These are phyloP conservation scores for Glyphotaelius pellucidus DNA, from an alignment of 2,888 invertebrate species.

Conservation along the genomic window DNA sequence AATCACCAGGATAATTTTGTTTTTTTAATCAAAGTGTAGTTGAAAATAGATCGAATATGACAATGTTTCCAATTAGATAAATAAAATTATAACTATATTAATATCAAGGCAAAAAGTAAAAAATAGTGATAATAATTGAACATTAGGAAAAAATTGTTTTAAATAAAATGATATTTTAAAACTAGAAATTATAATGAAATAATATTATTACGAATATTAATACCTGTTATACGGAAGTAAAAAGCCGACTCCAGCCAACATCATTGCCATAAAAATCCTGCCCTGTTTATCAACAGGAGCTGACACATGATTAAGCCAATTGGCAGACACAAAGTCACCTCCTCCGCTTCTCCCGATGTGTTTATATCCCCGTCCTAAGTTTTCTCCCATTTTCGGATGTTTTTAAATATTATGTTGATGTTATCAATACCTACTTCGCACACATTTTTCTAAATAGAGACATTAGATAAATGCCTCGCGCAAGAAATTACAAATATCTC, in stretches of 20 bases:
- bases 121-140: background rate
- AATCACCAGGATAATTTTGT: background rate
- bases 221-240: constrained; percentile 95
- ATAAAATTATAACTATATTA: background rate
- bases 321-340: constrained; percentile 73
- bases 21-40: background rate
- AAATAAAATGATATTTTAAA: background rate
- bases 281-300: constrained; percentile 85
- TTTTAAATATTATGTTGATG: constrained; percentile 24
- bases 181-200: background rate
- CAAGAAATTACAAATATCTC: background rate
- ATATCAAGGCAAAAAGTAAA: background rate
- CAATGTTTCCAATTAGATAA: background rate
- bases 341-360: constrained; percentile 80
- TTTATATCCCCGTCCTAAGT: constrained; percentile 82
- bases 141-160: background rate
- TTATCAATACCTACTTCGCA: constrained; percentile 46
- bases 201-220: background rate
- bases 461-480: constrained; percentile 12
- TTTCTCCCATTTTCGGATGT: constrained; percentile 78
- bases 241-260: constrained; percentile 93
- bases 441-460: constrained; percentile 16
- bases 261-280: constrained; percentile 84
- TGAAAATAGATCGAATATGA: background rate
- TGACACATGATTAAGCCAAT: constrained; percentile 78